Evolutionary conservation across 2,888 invertebrate genomes (phyloP), one percentile per base, ranked within the genome.

Genomic region (Ceriagrion tenellum): DNA sequence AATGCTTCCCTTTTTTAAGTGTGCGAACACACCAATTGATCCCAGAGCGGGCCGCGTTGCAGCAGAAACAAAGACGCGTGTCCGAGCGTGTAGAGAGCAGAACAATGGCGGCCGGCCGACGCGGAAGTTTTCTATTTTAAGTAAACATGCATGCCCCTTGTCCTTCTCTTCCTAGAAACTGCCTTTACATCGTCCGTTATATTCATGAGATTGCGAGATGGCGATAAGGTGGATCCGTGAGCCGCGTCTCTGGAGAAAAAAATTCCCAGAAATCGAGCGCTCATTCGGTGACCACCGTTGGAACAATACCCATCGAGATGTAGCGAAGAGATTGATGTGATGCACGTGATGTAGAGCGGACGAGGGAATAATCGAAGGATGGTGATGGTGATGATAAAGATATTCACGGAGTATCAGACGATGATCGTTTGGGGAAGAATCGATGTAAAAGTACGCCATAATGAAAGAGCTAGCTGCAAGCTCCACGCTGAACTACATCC

Each of bases 181-280:
- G n/a, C 63, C 69, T 91, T 55, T 35, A 81, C 81, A 35, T 40
- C 55, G 74, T 18, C 93, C 93, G 93, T 93, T 93, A 93, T 93
- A 93, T 93, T 93, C 93, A 93, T 93, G 93, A 93, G 93, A 93
- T 93, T 93, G 26, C 74, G n/a, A 40, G 69, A 47, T 23, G 40
- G 6, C 23, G 93, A 93, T 93, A 74, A 91, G 93, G n/a, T 8
- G n/a, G 47, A 93, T 69, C 69, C 69, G 93, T 93, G 93, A 93
- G 69, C 69, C 4, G 69, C 40, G 93, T 93, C n/a, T 74, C 69
- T n/a, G 55, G 63, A 74, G 55, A 35, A 81, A 81, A 69, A 69
- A 0, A 93, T n/a, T 74, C 35, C 16, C 26, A 69, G 47, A 93
- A 69, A 69, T 81, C 69, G 69, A 47, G 93, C 63, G 69, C 47